Evolutionary conservation across 2,888 invertebrate genomes (phyloP), one percentile per base, ranked within the genome.

Genomic region (Himalopsyche japonica): DNA sequence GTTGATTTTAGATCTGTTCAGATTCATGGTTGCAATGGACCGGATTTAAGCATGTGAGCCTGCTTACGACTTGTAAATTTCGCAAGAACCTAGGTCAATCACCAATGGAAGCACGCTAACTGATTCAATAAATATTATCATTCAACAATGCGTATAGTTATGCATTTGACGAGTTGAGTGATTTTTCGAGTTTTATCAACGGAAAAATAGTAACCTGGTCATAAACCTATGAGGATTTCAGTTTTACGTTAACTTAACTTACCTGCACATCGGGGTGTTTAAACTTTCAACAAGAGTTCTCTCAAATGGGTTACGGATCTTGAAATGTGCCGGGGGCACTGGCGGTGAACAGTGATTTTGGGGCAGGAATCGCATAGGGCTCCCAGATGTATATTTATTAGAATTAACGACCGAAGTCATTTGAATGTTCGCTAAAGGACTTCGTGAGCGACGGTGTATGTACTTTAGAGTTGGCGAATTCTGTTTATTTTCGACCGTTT

Each of bases 201-300:
- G 76, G 82, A 47, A 76, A 79, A 82, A 15, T 15, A 15, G 15
- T 43, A 1, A 43, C 12, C 15, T 2, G 43, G 12, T 43, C 3
- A 43, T 15, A 43, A 15, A 15, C 15, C 2, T 43, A n/a, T n/a
- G n/a, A 15, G 43, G 43, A 57, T 24, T 57, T 57, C 57, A 20
- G 57, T 57, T 57, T 57, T 57, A 57, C 10, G 8, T 20, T 57
- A 43, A 87, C 32, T 24, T 20, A 24, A 76, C 82, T 90, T 89
- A 94, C 94, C 95, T 96, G 90, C 95, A 95, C 88, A 96, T 92
- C 87, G 95, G 94, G 84, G 94, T 92, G 89, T 95, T 95, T 83
- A 95, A 90, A 88, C 93, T 93, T 87, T 94, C 94, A 80, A 94
- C 93, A 86, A 95, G 90, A 79, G 92, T 94, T 88, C 92, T 92